phyloP scores from a whole-genome alignment of 2,113 vertebrate species.

The Pseudorectes ferrugineus region DNA sequence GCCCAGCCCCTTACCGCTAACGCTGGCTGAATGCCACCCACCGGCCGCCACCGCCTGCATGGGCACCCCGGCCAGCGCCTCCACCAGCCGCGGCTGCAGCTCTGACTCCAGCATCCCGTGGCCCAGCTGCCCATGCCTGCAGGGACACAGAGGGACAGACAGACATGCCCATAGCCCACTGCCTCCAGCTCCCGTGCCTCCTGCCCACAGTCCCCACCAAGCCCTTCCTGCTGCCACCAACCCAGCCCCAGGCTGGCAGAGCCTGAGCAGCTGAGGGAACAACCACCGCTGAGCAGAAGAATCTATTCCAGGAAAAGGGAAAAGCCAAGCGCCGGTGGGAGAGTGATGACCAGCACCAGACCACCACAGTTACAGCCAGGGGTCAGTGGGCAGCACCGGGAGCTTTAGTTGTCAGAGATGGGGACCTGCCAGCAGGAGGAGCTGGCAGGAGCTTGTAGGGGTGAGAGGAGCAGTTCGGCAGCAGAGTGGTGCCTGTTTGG shows the following conservation, averaged over 20 bases:
- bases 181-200: accelerated
- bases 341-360: neutral
- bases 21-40: slow-evolving; percentile 86
- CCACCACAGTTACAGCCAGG: neutral
- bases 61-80: slow-evolving; percentile 83
- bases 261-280: neutral
- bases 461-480: neutral
- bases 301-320: accelerated
- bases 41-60: slow-evolving; percentile 80
- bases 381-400: neutral
- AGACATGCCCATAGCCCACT: accelerated
- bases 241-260: neutral
- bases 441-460: neutral
- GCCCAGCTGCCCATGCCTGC: slow-evolving; percentile 92
- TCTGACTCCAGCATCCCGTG: slow-evolving; percentile 80
- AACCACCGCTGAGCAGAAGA: neutral
- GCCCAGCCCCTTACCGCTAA: slow-evolving; percentile 78
- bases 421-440: neutral
- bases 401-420: neutral
- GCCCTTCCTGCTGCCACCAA: neutral
- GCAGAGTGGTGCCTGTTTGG: neutral
- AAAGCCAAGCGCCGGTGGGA: accelerated
- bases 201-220: accelerated
- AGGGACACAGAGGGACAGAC: neutral
- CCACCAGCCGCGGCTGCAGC: slow-evolving; percentile 78